phyloP scores from a whole-genome alignment of 1,140 invertebrate genomes.

The Temnothorax nylanderi region DNA sequence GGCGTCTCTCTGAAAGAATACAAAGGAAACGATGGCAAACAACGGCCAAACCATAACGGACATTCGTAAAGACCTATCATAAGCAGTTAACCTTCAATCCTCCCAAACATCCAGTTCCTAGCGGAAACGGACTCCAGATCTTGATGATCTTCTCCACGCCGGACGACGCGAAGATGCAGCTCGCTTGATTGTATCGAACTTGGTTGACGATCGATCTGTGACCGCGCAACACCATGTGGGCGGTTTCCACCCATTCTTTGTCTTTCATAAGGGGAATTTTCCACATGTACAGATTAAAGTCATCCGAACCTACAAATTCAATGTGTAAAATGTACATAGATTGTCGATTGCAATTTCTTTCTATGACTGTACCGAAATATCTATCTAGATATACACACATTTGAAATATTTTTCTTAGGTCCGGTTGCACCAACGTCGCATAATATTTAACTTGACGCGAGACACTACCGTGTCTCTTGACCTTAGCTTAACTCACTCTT shows the following conservation, averaged over 20 bases:
- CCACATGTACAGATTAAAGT: conserved; percentile 98
- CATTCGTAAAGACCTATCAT: not conserved
- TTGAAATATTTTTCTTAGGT: not conserved
- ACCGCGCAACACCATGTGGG: conserved; percentile 94
- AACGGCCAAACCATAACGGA: conserved; percentile 2
- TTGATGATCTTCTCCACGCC: conserved; percentile 98
- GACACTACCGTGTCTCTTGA: no score
- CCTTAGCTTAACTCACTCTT: no score
- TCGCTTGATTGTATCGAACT: conserved; percentile 95
- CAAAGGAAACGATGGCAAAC: conserved; percentile 24
- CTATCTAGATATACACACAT: not conserved
- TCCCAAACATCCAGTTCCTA: conserved; percentile 79
- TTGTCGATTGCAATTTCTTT: not conserved
- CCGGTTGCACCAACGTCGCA: no score
- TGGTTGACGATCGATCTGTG: conserved; percentile 98
- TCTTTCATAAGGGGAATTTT: conserved; percentile 89
- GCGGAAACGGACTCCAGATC: conserved; percentile 86
- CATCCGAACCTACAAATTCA: conserved; percentile 91
- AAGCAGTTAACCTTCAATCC: conserved; percentile 77
- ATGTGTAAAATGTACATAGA: not conserved
- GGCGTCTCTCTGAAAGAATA: conserved; percentile 76
- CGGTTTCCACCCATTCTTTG: conserved; percentile 88
- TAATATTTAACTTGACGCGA: no score
- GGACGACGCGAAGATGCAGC: conserved; percentile 95
- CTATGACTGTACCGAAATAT: not conserved